Evolutionary conservation across 2,797 vertebrate species (phyloP).

Genomic region (Xenentodon cancila): DNA sequence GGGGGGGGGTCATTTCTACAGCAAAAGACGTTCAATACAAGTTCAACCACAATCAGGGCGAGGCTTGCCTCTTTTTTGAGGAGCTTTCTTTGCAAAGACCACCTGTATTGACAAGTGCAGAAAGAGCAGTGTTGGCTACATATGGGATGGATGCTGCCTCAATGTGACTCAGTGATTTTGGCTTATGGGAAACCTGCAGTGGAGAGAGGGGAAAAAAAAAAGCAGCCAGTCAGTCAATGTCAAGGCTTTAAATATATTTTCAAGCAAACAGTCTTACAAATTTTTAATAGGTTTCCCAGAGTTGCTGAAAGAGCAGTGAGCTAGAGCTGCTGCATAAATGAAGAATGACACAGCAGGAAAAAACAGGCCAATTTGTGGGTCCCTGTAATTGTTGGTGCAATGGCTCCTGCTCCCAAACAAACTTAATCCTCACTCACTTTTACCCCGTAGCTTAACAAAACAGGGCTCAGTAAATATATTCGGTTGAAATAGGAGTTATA

Average conservation of each 20-base stretch:
- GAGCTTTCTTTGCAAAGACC: slow-evolving; percentile 86
- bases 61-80: slow-evolving; percentile 85
- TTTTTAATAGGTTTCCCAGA: slow-evolving; percentile 12
- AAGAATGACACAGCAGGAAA: slow-evolving; percentile 19
- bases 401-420: slow-evolving; percentile 31
- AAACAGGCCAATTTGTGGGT: slow-evolving; percentile 41
- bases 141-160: slow-evolving; percentile 92
- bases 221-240: slow-evolving; percentile 15
- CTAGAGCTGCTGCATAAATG: slow-evolving; percentile 27
- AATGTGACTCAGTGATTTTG: slow-evolving; percentile 84
- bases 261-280: slow-evolving; percentile 3
- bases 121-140: slow-evolving; percentile 88
- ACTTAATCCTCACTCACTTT: slow-evolving; percentile 50
- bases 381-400: slow-evolving; percentile 48
- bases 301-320: slow-evolving; percentile 11
- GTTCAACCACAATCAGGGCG: slow-evolving; percentile 56
- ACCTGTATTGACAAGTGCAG: slow-evolving; percentile 87
- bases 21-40: slow-evolving; percentile 62
- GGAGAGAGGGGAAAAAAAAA: slow-evolving; percentile 1
- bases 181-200: slow-evolving; percentile 88
- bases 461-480: slow-evolving; percentile 7
- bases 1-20: too few species aligned
- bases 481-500: slow-evolving; percentile 8
- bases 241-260: slow-evolving; percentile 9
- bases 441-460: slow-evolving; percentile 38